Base-by-base conservation (phyloP, 1,140 invertebrate genomes). In the Patella vulgata region DNA sequence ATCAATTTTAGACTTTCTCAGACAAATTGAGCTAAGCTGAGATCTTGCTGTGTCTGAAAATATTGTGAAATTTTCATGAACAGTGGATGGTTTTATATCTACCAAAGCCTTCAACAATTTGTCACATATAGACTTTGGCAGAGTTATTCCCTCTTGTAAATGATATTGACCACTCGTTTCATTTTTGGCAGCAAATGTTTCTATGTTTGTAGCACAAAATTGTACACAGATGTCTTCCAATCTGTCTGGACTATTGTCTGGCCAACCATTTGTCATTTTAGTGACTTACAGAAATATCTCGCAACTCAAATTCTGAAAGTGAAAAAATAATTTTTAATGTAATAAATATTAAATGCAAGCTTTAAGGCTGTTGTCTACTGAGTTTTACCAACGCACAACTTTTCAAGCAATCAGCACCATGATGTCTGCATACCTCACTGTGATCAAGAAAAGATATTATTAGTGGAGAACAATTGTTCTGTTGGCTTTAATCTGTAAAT, bases 61-160 rank as follows among this genome's bases (percentile, higher is more conserved):
- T 62, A 94, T 86, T 63, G 88, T 87, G 12, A 74, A 27, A 42
- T 70, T 59, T 4, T 59, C 59, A 39, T 63, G 62, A 21, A 59
- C 57, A 1, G 58, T 42, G 2, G 19, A 42, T 1, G 58, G 23
- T 12, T 43, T 27, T 21, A 46, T 44, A 27, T 59, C 51, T 14
- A 30, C 42, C 30, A 48, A 59, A 14, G 63, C 40, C 0, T 56
- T 33, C 3, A 80, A 36, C 46, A 80, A 61, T 8, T 62, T 46
- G 31, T 92, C 90, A 77, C 90, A 91, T 64, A 91, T 89, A 82
- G 90, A 90, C 67, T 87, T 88, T 8, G 90, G 91, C 43, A 91
- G 84, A 62, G 85, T 42, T 33, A 66, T 46, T 0, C 52, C 57
- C 1, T 51, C 52, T 4, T 30, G 43, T 21, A 61, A 19, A 53